Conservation (phyloP, 1,140 invertebrate genomes). For the Nymphalis io region DNA sequence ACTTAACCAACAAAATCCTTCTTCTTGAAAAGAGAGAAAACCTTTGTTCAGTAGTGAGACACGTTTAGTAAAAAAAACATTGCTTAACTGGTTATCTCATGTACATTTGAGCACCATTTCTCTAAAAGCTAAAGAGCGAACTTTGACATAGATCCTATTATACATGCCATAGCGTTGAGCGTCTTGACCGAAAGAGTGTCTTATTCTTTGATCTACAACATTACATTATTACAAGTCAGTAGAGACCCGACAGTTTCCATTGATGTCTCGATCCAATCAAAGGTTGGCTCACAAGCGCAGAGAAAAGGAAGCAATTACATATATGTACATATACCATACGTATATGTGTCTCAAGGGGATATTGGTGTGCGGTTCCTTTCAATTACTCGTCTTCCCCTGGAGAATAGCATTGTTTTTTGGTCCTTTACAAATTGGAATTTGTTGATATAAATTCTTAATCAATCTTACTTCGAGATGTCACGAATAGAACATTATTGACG, state of each 20-base stretch:
- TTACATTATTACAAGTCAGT: not conserved
- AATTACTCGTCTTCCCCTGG: not conserved
- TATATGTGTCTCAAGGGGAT: constrained; percentile 13
- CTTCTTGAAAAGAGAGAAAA: no score
- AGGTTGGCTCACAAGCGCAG: constrained; percentile 1
- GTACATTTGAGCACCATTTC: no score
- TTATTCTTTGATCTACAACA: not conserved
- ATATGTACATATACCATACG: no score
- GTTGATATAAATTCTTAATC: constrained; percentile 4
- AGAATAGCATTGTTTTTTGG: constrained; percentile 2
- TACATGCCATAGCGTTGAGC: no score
- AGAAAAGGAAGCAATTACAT: constrained; percentile 25
- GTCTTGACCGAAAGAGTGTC: not conserved
- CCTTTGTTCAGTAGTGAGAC: no score
- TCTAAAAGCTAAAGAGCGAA: no score
- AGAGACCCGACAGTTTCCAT: not conserved
- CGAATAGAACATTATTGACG: no score
- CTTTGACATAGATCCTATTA: no score
- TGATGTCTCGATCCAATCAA: constrained; percentile 16
- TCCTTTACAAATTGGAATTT: constrained; percentile 5
- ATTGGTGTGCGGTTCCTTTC: constrained; percentile 3
- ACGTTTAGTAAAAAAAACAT: no score
- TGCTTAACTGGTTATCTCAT: no score
- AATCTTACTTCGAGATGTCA: not conserved
- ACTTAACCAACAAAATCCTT: no score